Base-by-base conservation (phyloP, 2,888 invertebrate species). In the Liodrosophila aerea region DNA sequence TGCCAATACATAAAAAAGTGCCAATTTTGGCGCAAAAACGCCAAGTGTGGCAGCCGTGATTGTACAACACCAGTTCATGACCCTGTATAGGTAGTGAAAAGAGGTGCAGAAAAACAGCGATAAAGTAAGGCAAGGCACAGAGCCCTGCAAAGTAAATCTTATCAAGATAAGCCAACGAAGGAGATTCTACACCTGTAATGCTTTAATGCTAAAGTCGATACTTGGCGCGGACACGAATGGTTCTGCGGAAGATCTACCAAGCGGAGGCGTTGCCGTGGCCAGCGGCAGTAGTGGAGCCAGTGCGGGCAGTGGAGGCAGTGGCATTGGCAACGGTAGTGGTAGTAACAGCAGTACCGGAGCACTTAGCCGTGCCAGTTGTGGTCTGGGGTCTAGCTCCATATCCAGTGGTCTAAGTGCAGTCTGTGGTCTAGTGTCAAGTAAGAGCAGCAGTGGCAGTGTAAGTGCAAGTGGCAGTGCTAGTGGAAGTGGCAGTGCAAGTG, bases 131-230 rank as follows among this genome's bases (percentile, higher is more conserved):
- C 68, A 63, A 58, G 62, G 60, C 58, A 12, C 22, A 43, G 69
- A 43, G 69, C 53, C 62, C 69, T 72, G 60, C 60, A 61, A 50
- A 18, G 56, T 37, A 58, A 54, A 56, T 44, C 16, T 13, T 15
- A 49, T 64, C 73, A 83, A 83, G 74, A 84, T 76, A 84, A 82
- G 84, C 74, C 76, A 83, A 74, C 84, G 78, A 60, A 77, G 69
- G 68, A 80, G 84, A 76, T 84, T 85, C 62, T 86, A 86, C 33
- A 77, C 76, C 65, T 86, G 88, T 87, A 86, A 89, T 89, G 89
- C 87, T 82, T 89, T 89, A 85, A 89, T 89, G 89, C 88, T 89
- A 81, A 89, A 87, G 71, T 88, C 88, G 57, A 86, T 89, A 59
- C 84, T 87, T 53, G 87, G 87, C 72, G 81, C 84, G 62, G 88